These are phyloP conservation scores for Oryzias curvinotus DNA, from an alignment of 2,113 vertebrate genomes.

Conservation along the genomic window DNA sequence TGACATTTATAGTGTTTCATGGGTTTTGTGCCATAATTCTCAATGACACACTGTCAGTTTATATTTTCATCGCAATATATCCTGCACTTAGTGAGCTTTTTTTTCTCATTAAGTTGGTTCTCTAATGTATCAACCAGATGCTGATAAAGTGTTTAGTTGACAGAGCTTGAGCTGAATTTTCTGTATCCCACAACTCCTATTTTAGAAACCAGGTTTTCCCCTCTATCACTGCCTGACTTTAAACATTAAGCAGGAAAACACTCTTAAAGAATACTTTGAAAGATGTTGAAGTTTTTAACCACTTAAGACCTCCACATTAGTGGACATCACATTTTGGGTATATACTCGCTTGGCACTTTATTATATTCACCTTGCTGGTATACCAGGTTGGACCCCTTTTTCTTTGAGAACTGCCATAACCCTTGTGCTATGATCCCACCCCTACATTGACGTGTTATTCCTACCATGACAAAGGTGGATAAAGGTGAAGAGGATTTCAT, in stretches of 20 bases:
- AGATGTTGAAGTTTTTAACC: no score
- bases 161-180: conserved; percentile 17
- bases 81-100: neutral
- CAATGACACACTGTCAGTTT: conserved; percentile 14
- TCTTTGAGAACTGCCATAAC: no score
- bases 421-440: no score
- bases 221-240: conserved; percentile 49
- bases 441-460: no score
- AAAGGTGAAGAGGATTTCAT: no score
- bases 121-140: conserved; percentile 11
- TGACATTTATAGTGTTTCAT: conserved; percentile 33
- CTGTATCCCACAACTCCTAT: conserved; percentile 7
- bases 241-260: conserved; percentile 42
- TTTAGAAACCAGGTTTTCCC: conserved; percentile 42
- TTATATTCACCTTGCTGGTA: no score
- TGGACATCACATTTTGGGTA: no score
- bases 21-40: conserved; percentile 18
- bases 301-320: no score
- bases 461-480: no score
- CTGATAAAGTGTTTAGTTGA: neutral
- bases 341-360: no score
- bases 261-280: no score
- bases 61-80: conserved; percentile 12
- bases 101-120: neutral
- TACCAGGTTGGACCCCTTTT: no score